Evolutionary conservation across 2,888 invertebrate genomes (phyloP).

Genomic region (Atethmia centrago): DNA sequence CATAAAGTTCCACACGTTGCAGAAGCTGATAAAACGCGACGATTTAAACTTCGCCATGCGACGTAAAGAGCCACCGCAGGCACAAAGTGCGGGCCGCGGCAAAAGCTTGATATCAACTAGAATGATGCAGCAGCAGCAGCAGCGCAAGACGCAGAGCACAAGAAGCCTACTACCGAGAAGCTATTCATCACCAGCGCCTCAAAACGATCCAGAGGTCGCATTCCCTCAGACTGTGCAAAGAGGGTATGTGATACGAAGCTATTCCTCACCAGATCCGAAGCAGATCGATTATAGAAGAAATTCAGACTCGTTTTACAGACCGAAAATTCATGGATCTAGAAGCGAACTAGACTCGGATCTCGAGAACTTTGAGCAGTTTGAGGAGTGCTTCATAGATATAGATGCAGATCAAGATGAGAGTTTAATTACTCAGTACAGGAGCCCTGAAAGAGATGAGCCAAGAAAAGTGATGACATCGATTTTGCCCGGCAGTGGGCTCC

Average conservation of each 20-base stretch:
- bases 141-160: conserved; percentile 77
- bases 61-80: conserved; percentile 79
- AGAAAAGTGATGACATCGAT: conserved; percentile 83
- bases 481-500: conserved; percentile 86
- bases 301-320: conserved; percentile 82
- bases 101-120: conserved; percentile 84
- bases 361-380: conserved; percentile 86
- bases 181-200: conserved; percentile 83
- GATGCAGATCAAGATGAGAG: conserved; percentile 84
- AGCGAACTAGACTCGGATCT: conserved; percentile 85
- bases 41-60: conserved; percentile 74
- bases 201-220: conserved; percentile 74
- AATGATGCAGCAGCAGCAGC: conserved; percentile 83
- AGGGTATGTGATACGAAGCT: conserved; percentile 83
- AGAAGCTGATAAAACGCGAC: conserved; percentile 50
- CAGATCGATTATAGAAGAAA: conserved; percentile 79
- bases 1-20: conserved; percentile 77
- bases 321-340: conserved; percentile 81
- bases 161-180: conserved; percentile 84
- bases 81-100: conserved; percentile 76
- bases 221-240: conserved; percentile 67
- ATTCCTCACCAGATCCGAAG: conserved; percentile 85
- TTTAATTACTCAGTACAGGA: conserved; percentile 76
- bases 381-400: conserved; percentile 86
- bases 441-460: conserved; percentile 82